Conservation (phyloP, 2,797 vertebrate species). For the Luscinia luscinia region DNA sequence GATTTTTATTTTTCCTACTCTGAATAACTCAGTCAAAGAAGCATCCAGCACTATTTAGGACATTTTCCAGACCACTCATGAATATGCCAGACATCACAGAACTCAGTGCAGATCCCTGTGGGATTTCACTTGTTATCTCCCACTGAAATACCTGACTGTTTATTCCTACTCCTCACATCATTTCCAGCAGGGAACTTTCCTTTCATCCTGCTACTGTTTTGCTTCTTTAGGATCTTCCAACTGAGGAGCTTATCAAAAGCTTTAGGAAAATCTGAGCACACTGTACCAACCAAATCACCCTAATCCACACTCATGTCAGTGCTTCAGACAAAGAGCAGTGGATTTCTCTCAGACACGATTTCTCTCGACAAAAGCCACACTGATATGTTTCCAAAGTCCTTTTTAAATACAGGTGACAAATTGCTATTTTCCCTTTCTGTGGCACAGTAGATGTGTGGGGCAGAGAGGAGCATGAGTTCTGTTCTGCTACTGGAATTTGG, state of each 20-base stretch:
- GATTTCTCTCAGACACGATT: neutral
- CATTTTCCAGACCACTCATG: slow-evolving; percentile 1
- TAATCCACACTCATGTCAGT: neutral
- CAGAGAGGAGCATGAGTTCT: neutral
- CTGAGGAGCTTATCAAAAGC: slow-evolving; percentile 31
- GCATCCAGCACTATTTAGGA: neutral
- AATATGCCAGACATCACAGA: neutral
- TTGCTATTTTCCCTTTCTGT: neutral
- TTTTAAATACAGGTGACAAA: neutral
- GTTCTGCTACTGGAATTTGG: neutral
- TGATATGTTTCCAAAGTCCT: neutral
- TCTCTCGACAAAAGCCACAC: neutral
- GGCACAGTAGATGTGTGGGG: neutral
- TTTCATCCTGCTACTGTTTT: slow-evolving; percentile 24
- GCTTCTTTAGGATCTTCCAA: neutral
- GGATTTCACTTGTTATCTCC: slow-evolving; percentile 1
- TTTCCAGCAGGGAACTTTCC: neutral
- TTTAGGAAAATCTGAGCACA: slow-evolving; percentile 33
- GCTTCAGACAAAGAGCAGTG: neutral
- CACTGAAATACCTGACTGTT: neutral
- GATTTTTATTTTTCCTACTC: neutral
- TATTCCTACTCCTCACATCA: neutral
- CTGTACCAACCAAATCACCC: neutral
- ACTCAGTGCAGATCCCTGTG: neutral
- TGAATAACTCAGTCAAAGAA: neutral